These are phyloP conservation scores for Drosophila setifemur DNA, from an alignment of 1,140 invertebrate genomes.

Conservation along the genomic window DNA sequence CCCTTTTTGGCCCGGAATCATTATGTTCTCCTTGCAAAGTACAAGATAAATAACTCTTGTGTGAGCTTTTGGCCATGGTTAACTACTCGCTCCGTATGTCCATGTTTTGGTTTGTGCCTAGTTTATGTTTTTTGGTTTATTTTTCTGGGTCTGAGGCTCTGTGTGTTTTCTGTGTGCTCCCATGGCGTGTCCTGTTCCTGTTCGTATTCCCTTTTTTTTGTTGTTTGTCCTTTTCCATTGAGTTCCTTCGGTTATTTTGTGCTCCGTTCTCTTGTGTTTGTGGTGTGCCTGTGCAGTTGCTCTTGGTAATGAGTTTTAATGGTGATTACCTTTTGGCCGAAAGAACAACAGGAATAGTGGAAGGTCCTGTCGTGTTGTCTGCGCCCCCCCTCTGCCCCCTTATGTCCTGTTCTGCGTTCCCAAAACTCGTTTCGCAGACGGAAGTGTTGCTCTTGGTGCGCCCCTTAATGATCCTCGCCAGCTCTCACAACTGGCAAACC, in stretches of 20 bases:
- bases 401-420: not conserved
- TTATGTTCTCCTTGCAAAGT: no score
- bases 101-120: conserved; percentile 25
- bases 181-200: conserved; percentile 35
- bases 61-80: not conserved
- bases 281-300: conserved; percentile 39
- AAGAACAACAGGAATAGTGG: conserved; percentile 35
- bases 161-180: not conserved
- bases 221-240: not conserved
- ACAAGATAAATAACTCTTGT: no score
- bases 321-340: conserved; percentile 64
- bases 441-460: conserved; percentile 37
- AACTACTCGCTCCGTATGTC: not conserved
- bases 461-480: conserved; percentile 38
- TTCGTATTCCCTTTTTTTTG: no score
- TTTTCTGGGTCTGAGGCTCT: no score
- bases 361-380: conserved; percentile 36
- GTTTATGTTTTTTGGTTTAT: conserved; percentile 13
- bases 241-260: not conserved
- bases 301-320: conserved; percentile 78
- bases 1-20: no score
- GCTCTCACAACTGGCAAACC: conserved; percentile 30
- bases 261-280: not conserved
- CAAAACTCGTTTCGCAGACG: conserved; percentile 39
- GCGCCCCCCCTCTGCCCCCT: not conserved